Percentiles rank a stretch among this genome's conserved stretches.
Conservation (phyloP, 2,797 vertebrate species). For the Molossus alvarezi region DNA sequence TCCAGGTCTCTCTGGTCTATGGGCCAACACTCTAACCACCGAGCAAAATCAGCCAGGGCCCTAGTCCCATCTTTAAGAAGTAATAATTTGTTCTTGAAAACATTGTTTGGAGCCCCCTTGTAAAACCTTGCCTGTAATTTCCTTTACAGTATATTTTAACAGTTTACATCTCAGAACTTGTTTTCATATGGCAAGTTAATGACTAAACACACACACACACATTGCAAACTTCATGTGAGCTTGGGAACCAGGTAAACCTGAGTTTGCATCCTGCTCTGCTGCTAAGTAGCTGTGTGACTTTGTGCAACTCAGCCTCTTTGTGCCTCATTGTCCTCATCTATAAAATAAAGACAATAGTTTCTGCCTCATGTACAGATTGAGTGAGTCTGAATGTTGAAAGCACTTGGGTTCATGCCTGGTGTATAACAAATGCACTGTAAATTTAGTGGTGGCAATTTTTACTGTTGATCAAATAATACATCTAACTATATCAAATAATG, state of each 20-base stretch:
- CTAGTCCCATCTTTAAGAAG: slow-evolving; percentile 27
- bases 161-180: slow-evolving; percentile 8
- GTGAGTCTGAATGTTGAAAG: slow-evolving; percentile 20
- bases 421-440: slow-evolving; percentile 10
- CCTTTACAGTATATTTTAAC: background rate
- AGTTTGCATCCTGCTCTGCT: slow-evolving; percentile 61
- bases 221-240: background rate
- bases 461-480: background rate
- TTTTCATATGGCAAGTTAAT: slow-evolving; percentile 44
- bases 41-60: too few relatives aligned
- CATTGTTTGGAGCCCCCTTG: background rate
- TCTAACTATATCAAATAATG: background rate
- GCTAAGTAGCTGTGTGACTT: slow-evolving; percentile 79
- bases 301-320: slow-evolving; percentile 77
- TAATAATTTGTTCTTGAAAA: slow-evolving; percentile 5
- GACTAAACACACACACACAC: background rate
- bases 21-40: too few relatives aligned
- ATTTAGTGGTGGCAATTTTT: slow-evolving; percentile 11
- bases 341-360: slow-evolving; percentile 41
- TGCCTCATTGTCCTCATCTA: slow-evolving; percentile 48
- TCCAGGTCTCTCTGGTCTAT: too few relatives aligned
- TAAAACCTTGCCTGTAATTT: background rate
- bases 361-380: background rate
- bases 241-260: slow-evolving; percentile 24
- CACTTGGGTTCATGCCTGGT: background rate